A percentile compares a stretch with the other conserved stretches of the same genome.
phyloP scores from a whole-genome alignment of 2,113 vertebrate species.

The Cololabis saira region DNA sequence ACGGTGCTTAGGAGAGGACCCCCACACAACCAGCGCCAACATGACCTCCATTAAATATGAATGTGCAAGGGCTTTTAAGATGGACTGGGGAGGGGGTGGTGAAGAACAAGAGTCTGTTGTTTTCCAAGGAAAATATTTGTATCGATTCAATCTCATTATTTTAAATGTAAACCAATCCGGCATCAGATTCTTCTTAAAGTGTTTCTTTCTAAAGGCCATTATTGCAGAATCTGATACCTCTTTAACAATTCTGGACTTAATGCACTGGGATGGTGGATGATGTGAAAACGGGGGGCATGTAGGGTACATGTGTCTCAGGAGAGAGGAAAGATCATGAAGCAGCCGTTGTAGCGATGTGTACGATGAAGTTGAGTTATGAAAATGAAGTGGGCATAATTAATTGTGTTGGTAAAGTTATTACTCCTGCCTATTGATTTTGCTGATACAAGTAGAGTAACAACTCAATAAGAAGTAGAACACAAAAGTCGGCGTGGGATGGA shows the following conservation, averaged over 20 bases:
- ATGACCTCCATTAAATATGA: slow-evolving; percentile 92
- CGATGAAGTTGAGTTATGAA: slow-evolving; percentile 82
- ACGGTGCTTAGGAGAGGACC: slow-evolving; percentile 76
- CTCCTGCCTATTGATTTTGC: slow-evolving; percentile 86
- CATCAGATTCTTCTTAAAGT: slow-evolving; percentile 59
- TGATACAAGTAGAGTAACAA: slow-evolving; percentile 64
- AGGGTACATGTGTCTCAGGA: slow-evolving; percentile 26
- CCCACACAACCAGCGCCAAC: slow-evolving; percentile 20
- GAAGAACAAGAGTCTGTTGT: slow-evolving; percentile 78
- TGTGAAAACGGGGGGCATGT: background rate
- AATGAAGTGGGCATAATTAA: slow-evolving; percentile 89
- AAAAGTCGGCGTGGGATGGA: slow-evolving; percentile 42
- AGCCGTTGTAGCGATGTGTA: slow-evolving; percentile 57
- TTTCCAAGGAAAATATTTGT: slow-evolving; percentile 96
- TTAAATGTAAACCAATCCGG: slow-evolving; percentile 93
- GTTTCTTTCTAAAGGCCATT: slow-evolving; percentile 59
- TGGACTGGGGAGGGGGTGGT: slow-evolving; percentile 8
- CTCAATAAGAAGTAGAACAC: slow-evolving; percentile 55
- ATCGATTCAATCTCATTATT: slow-evolving; percentile 95
- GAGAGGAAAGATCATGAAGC: slow-evolving; percentile 21
- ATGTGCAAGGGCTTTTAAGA: slow-evolving; percentile 90
- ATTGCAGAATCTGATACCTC: slow-evolving; percentile 70
- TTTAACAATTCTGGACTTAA: slow-evolving; percentile 89
- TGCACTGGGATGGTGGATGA: slow-evolving; percentile 64
- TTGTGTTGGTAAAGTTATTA: slow-evolving; percentile 79